A percentile compares a stretch with the other conserved stretches of the same genome.
Evolutionary conservation across 35 echinoderm and acorn worm species (phyloP).

Genomic region (Stichopus chloronotus): DNA sequence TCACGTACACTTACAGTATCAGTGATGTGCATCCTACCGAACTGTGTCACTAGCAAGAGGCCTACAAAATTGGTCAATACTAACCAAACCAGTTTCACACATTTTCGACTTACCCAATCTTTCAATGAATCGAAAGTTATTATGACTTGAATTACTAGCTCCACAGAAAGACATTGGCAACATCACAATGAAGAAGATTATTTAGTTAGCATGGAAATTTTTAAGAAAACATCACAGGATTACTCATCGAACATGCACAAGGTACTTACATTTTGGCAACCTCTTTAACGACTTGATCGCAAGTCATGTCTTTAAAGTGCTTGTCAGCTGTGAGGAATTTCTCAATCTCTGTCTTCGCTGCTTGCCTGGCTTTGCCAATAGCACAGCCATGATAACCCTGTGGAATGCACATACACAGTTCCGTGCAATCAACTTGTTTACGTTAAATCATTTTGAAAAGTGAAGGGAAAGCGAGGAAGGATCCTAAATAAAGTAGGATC

Average conservation of each 20-base stretch:
- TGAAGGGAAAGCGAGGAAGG: no score
- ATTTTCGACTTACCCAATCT: background rate
- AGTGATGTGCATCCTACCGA: background rate
- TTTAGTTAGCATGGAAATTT: no score
- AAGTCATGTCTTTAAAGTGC: conserved; percentile 84
- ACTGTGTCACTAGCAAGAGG: background rate
- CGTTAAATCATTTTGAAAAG: no score
- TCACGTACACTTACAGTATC: background rate
- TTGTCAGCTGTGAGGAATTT: conserved; percentile 81
- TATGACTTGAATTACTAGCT: background rate
- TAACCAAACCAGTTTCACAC: background rate
- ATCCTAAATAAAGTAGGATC: no score
- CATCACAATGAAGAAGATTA: no score
- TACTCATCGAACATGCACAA: background rate
- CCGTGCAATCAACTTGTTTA: no score
- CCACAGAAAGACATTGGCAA: no score
- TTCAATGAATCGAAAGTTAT: background rate
- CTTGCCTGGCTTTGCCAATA: conserved; percentile 96
- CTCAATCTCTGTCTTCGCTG: conserved; percentile 98
- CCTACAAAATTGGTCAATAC: background rate
- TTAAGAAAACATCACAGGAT: no score
- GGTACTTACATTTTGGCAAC: conserved; percentile 94
- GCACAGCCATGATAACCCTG: conserved; percentile 99
- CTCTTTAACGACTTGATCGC: conserved; percentile 90
- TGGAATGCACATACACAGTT: background rate